phyloP scores from a whole-genome alignment of 2,113 vertebrate species.

The Brachirus orientalis region DNA sequence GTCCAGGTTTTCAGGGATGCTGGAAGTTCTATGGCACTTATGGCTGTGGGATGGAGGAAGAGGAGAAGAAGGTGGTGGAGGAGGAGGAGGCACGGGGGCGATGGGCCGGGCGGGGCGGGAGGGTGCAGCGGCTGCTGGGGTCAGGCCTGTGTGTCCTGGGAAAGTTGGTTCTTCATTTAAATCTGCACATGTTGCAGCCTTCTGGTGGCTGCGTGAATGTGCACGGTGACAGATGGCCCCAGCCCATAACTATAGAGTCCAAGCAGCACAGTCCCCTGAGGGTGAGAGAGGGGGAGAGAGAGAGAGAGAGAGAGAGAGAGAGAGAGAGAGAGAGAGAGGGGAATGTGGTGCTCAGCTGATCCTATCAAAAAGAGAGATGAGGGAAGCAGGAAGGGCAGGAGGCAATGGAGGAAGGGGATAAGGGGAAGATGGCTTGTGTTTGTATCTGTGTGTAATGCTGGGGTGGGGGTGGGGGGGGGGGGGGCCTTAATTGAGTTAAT shows the following conservation, averaged over 20 bases:
- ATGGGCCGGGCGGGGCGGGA: conserved; percentile 33
- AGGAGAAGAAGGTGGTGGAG: conserved; percentile 15
- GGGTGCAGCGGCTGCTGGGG: conserved; percentile 78
- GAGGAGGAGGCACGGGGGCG: conserved; percentile 18
- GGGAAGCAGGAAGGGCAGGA: conserved; percentile 40
- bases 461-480: conserved; percentile 3
- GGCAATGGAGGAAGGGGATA: conserved; percentile 33
- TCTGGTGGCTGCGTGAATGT: conserved; percentile 83
- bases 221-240: conserved; percentile 81
- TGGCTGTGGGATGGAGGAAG: conserved; percentile 34
- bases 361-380: conserved; percentile 65
- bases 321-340: conserved; percentile 33
- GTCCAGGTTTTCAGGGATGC: conserved; percentile 42
- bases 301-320: conserved; percentile 41
- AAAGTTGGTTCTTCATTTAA: conserved; percentile 86
- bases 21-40: conserved; percentile 36
- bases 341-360: conserved; percentile 69
- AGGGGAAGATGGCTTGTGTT: conserved; percentile 12
- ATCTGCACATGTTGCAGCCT: conserved; percentile 84
- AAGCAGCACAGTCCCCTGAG: conserved; percentile 59
- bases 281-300: conserved; percentile 48
- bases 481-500: conserved; percentile 69
- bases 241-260: conserved; percentile 82
- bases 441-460: conserved; percentile 9
- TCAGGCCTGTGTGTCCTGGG: conserved; percentile 85